Evolutionary conservation across 1,140 invertebrate species (phyloP), one percentile per base, ranked within the genome.

Genomic region (Ephestia elutella): DNA sequence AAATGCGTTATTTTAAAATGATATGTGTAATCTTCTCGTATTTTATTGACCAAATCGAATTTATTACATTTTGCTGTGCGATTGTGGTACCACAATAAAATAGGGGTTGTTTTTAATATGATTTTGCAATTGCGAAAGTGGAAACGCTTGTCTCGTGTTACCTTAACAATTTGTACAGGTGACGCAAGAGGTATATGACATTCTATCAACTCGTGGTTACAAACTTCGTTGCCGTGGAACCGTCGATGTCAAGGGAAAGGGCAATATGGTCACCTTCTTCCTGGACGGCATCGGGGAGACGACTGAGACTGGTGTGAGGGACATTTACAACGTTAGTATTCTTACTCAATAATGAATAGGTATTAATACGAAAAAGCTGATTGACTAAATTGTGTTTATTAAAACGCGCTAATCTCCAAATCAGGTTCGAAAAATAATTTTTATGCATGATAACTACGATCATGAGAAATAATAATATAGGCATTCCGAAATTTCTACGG

Each of bases 261-360:
- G 97, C 0, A 94, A 95, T 49, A 98, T 98, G 96, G 92, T 95
- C n/a, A 98, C 97, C 0, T 97, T 95, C 86, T 96, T 97, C 80
- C 90, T 97, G 49, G 93, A 93, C 56, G 93, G 91, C 4, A 82
- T 84, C n/a, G 83, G 82, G 4, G 80, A 82, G n/a, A 66, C 69
- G 5, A 50, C 63, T 0, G 15, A 51, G 0, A 55, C 61, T 0
- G 66, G 19, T 21, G 30, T 53, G 9, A 28, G n/a, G 0, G 80
- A 86, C 54, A 69, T 80, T n/a, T 85, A 85, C 66, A 60, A 50
- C 1, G 82, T 82, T 51, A 75, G 82, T 71, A 19, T 19, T 5
- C 1, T 49, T 13, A 54, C n/a, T n/a, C n/a, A n/a, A n/a, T n/a
- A n/a, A n/a, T n/a, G n/a, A n/a, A n/a, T n/a, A n/a, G n/a, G n/a